Conservation (phyloP, 2,888 invertebrate genomes). For the Drosophila mayaguana region DNA sequence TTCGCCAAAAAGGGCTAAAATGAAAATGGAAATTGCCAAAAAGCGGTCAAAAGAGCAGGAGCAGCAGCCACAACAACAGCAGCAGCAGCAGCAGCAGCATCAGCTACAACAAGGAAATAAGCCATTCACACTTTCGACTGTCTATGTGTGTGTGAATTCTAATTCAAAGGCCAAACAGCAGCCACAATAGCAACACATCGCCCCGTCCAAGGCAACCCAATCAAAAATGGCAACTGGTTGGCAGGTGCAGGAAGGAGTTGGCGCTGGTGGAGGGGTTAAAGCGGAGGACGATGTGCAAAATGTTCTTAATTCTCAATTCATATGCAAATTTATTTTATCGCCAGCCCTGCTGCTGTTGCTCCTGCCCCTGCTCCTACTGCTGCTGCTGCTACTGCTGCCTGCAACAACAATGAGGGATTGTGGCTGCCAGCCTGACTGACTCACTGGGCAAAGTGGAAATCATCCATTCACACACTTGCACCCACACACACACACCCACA, state of each 20-base stretch:
- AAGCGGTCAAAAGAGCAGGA: constrained; percentile 70
- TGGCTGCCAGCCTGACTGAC: constrained; percentile 64
- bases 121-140: constrained; percentile 74
- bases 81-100: constrained; percentile 47
- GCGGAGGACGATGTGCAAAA: constrained; percentile 81
- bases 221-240: constrained; percentile 67
- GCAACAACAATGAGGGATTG: constrained; percentile 73
- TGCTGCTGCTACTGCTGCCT: constrained; percentile 65
- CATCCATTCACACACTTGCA: constrained; percentile 30
- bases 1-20: constrained; percentile 66
- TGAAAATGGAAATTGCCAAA: constrained; percentile 65
- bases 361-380: constrained; percentile 26
- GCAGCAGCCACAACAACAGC: constrained; percentile 39
- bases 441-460: constrained; percentile 46
- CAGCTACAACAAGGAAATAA: constrained; percentile 67
- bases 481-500: constrained; percentile 19
- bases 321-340: constrained; percentile 85
- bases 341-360: constrained; percentile 70
- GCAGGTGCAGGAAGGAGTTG: constrained; percentile 42
- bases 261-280: constrained; percentile 11
- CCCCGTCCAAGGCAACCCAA: constrained; percentile 57
- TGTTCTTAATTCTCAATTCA: constrained; percentile 85
- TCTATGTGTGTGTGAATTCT: constrained; percentile 54
- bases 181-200: constrained; percentile 70
- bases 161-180: constrained; percentile 81